These are phyloP conservation scores for Peribatodes rhomboidaria DNA, from an alignment of 2,888 invertebrate genomes.

Conservation along the genomic window DNA sequence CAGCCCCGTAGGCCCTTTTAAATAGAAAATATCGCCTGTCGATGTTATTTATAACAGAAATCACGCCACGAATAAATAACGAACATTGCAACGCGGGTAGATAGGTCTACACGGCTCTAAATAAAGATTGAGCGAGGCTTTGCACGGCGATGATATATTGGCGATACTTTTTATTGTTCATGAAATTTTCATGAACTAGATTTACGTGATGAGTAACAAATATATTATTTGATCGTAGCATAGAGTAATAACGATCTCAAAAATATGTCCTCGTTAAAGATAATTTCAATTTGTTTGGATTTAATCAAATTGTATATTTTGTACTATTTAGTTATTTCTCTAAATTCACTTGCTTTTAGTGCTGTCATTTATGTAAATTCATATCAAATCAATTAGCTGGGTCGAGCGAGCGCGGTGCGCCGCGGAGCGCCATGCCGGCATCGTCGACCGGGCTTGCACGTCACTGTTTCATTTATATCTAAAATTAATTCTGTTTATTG, in stretches of 20 bases:
- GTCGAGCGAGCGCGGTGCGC: constrained; percentile 8
- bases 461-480: constrained; percentile 49
- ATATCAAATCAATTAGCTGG: constrained; percentile 42
- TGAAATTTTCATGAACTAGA: constrained; percentile 27
- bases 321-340: too few species aligned
- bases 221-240: not conserved
- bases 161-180: constrained; percentile 48
- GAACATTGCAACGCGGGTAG: constrained; percentile 54
- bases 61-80: constrained; percentile 65
- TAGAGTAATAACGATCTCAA: not conserved
- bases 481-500: constrained; percentile 47
- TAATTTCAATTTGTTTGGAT: too few species aligned
- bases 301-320: too few species aligned
- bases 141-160: constrained; percentile 56
- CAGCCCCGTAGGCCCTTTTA: constrained; percentile 57
- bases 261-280: not conserved
- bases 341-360: not conserved
- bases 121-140: constrained; percentile 68
- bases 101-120: constrained; percentile 49
- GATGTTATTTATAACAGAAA: constrained; percentile 71
- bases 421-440: constrained; percentile 13
- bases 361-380: constrained; percentile 26
- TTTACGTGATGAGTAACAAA: too few species aligned
- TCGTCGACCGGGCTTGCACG: constrained; percentile 25
- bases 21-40: constrained; percentile 77